These are phyloP conservation scores for Dascyllus trimaculatus DNA, from an alignment of 2,113 vertebrate species.

Conservation along the genomic window DNA sequence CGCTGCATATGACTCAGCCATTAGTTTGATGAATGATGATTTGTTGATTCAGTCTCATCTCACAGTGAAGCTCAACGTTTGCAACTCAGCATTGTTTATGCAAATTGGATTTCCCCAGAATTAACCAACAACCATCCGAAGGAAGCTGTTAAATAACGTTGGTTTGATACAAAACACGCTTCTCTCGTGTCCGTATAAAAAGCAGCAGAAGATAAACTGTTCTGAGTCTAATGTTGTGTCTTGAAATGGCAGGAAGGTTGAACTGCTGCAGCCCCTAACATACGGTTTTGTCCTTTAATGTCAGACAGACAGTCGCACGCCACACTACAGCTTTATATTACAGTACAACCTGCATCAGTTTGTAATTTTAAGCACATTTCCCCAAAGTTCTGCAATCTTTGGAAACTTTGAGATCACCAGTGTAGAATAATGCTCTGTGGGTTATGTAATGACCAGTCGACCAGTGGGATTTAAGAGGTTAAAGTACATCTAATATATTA, in stretches of 20 bases:
- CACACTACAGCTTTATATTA: not conserved
- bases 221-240: not conserved
- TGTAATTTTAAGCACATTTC: not conserved
- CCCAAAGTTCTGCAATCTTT: not conserved
- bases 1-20: conserved; percentile 30
- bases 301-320: too few relatives aligned
- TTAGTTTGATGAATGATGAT: conserved; percentile 30
- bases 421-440: not conserved
- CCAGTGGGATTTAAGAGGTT: not conserved
- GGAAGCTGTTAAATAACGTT: not conserved
- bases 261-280: too few relatives aligned
- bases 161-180: not conserved
- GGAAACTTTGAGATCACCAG: not conserved
- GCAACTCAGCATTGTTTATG: not conserved
- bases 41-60: conserved; percentile 29
- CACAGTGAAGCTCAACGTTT: not conserved
- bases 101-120: not conserved
- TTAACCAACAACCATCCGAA: not conserved
- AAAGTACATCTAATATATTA: not conserved
- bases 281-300: not conserved
- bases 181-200: not conserved
- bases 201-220: not conserved
- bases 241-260: not conserved
- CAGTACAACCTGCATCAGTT: not conserved
- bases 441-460: not conserved